A percentile compares a stretch with the other conserved stretches of the same genome.
These are phyloP conservation scores for Pseudococcus jackbeardsleyi DNA, from an alignment of 2,888 invertebrate genomes.

Conservation along the genomic window DNA sequence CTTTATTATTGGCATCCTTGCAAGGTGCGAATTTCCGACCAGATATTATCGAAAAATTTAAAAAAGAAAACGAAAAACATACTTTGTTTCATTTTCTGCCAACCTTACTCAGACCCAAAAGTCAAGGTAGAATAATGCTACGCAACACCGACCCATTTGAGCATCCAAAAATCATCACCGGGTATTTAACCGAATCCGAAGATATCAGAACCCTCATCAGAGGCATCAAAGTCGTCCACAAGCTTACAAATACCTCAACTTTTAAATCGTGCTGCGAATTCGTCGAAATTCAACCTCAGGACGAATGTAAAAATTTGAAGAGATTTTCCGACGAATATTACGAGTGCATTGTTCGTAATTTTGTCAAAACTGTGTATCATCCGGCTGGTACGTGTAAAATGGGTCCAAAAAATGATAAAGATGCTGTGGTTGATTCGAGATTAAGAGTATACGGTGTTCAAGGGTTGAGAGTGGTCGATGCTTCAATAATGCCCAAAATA, in stretches of 20 bases:
- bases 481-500: slow-evolving; percentile 54
- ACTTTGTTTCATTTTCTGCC: not conserved
- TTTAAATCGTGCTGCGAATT: not conserved
- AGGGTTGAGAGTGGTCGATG: slow-evolving; percentile 68
- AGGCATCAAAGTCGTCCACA: slow-evolving; percentile 19
- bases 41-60: not conserved
- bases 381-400: slow-evolving; percentile 73
- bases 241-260: not conserved
- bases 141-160: slow-evolving; percentile 33
- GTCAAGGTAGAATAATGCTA: slow-evolving; percentile 36
- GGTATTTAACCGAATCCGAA: slow-evolving; percentile 30
- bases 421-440: slow-evolving; percentile 68
- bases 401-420: slow-evolving; percentile 69
- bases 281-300: not conserved
- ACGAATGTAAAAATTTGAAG: not conserved
- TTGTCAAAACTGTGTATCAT: slow-evolving; percentile 70
- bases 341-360: slow-evolving; percentile 47
- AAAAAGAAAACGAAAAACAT: not conserved
- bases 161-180: slow-evolving; percentile 30
- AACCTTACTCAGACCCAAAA: slow-evolving; percentile 36
- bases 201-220: slow-evolving; percentile 43
- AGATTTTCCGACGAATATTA: slow-evolving; percentile 12
- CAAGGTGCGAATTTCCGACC: not conserved
- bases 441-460: slow-evolving; percentile 69
- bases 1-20: not conserved